phyloP scores from a whole-genome alignment of 2,888 invertebrate genomes.

The Ophioninae sp. region DNA sequence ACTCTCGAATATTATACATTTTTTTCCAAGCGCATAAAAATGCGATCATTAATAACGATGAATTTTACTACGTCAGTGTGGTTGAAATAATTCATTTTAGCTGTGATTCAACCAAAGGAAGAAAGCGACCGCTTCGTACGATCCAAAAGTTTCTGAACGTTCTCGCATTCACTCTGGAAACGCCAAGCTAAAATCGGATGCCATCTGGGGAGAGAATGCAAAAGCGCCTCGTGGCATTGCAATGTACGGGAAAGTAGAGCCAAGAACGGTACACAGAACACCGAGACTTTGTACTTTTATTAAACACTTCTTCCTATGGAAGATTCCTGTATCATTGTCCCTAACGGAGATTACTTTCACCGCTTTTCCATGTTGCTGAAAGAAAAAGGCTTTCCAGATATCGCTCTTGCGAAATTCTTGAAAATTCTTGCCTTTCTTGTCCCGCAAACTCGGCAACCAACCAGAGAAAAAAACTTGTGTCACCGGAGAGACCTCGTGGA shows the following conservation, averaged over 20 bases:
- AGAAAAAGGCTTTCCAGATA: slow-evolving; percentile 32
- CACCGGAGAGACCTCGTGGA: background rate
- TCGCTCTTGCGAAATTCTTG: slow-evolving; percentile 4
- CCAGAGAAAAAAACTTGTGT: background rate
- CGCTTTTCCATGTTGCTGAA: slow-evolving; percentile 48
- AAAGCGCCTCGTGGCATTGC: slow-evolving; percentile 44
- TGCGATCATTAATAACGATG: background rate
- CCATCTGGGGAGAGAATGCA: slow-evolving; percentile 42
- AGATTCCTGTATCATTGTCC: slow-evolving; percentile 52
- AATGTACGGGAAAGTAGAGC: slow-evolving; percentile 34
- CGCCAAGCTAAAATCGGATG: slow-evolving; percentile 17
- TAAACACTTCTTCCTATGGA: slow-evolving; percentile 23
- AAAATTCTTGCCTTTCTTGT: slow-evolving; percentile 26
- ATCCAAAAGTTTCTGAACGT: slow-evolving; percentile 24
- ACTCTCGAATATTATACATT: too few relatives aligned
- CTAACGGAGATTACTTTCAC: slow-evolving; percentile 56
- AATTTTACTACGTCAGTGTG: background rate
- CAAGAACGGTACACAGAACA: slow-evolving; percentile 15
- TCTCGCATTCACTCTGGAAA: slow-evolving; percentile 27
- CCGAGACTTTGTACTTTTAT: background rate
- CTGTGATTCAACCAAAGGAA: background rate
- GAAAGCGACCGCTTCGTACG: background rate
- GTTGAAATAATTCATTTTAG: background rate
- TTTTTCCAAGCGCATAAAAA: background rate
- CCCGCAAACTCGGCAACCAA: slow-evolving; percentile 7